phyloP scores from a whole-genome alignment of 2,113 vertebrate species.

The Geothlypis trichas region DNA sequence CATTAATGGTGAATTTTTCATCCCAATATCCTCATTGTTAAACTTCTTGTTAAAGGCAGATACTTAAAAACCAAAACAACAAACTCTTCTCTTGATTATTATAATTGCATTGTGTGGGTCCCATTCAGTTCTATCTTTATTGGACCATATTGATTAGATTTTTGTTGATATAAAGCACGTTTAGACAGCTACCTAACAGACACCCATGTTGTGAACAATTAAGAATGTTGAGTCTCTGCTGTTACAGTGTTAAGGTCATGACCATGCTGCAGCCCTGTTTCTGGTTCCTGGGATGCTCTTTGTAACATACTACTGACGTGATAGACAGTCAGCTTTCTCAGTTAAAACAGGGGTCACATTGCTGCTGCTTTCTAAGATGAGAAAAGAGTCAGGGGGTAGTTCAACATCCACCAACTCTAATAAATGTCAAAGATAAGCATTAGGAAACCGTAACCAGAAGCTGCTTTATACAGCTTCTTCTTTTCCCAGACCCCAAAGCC shows the following conservation, averaged over 20 bases:
- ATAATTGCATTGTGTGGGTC: background rate
- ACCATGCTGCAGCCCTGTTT: background rate
- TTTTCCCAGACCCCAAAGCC: background rate
- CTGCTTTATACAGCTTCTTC: background rate
- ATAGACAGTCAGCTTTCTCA: background rate
- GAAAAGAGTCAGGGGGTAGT: background rate
- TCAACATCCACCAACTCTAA: background rate
- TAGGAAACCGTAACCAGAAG: background rate
- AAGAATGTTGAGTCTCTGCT: background rate
- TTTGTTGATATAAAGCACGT: background rate
- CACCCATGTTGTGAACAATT: background rate
- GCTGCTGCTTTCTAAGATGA: background rate
- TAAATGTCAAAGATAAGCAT: background rate
- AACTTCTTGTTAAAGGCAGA: background rate
- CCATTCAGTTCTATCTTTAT: background rate
- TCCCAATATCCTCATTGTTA: background rate
- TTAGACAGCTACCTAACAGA: background rate
- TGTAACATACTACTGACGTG: rapidly evolving
- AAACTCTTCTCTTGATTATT: background rate
- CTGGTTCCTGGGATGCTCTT: background rate
- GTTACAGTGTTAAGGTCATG: background rate
- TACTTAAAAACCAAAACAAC: background rate
- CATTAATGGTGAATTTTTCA: background rate
- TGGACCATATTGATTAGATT: background rate
- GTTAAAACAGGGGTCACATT: background rate